These are phyloP conservation scores for Pelobates cultripes DNA, from an alignment of 2,797 vertebrate genomes.

Conservation along the genomic window DNA sequence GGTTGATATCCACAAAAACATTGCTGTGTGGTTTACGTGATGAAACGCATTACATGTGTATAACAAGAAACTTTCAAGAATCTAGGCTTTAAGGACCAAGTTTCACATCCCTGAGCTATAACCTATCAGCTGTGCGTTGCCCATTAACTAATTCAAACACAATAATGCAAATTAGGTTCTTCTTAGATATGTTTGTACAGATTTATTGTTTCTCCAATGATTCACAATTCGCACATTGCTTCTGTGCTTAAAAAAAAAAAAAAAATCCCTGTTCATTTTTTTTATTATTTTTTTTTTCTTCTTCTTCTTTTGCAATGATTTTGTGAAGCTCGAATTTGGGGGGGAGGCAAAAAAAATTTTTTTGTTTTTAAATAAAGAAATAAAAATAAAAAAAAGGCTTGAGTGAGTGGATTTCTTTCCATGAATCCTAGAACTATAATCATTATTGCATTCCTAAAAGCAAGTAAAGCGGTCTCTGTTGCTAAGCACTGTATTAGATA, in stretches of 20 bases:
- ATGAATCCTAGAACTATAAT: too few species aligned
- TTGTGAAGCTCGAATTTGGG: constrained; percentile 60
- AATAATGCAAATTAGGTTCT: constrained; percentile 39
- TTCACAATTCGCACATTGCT: constrained; percentile 44
- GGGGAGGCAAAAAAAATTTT: constrained; percentile 12
- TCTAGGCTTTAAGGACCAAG: not conserved
- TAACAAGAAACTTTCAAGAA: not conserved
- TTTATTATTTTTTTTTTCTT: constrained; percentile 41
- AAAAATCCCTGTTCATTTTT: constrained; percentile 41
- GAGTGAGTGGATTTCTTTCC: not conserved
- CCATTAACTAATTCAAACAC: constrained; percentile 10
- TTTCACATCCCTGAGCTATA: constrained; percentile 1
- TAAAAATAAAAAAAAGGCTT: constrained; percentile 11
- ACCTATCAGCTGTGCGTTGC: constrained; percentile 36
- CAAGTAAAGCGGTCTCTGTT: too few species aligned
- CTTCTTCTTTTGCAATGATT: constrained; percentile 53
- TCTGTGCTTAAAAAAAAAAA: constrained; percentile 32
- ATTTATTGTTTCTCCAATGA: constrained; percentile 41
- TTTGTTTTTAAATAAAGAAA: constrained; percentile 66
- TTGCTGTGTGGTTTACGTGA: not conserved
- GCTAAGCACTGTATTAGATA: too few species aligned
- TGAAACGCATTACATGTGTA: not conserved
- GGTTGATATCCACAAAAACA: not conserved
- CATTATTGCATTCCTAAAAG: too few species aligned
- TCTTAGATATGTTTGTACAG: constrained; percentile 47